A percentile compares a stretch with the other conserved stretches of the same genome.
Conservation (phyloP, 2,797 vertebrate species). For the Sebastiscus tertius region DNA sequence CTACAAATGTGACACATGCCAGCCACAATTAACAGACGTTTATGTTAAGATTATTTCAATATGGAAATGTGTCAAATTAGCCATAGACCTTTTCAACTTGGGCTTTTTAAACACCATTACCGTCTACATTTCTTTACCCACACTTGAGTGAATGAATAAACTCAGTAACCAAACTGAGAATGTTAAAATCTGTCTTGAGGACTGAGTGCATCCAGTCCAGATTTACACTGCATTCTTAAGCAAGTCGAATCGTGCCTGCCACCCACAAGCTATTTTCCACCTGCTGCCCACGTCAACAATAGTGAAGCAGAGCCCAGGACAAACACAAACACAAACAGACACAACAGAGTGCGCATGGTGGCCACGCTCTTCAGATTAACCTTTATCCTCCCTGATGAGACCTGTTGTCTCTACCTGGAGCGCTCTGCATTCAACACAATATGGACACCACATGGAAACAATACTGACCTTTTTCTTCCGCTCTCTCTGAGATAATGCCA, state of each 20-base stretch:
- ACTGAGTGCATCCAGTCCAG: slow-evolving; percentile 31
- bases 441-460: slow-evolving; percentile 45
- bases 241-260: slow-evolving; percentile 68
- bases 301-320: slow-evolving; percentile 69
- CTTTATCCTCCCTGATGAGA: slow-evolving; percentile 64
- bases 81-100: neutral
- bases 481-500: slow-evolving; percentile 22
- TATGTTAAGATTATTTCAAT: neutral
- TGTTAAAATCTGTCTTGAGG: neutral
- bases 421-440: slow-evolving; percentile 35
- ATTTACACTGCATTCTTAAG: slow-evolving; percentile 48
- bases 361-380: slow-evolving; percentile 70
- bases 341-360: slow-evolving; percentile 66
- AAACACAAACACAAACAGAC: slow-evolving; percentile 70
- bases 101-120: neutral
- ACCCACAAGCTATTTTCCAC: slow-evolving; percentile 76
- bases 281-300: slow-evolving; percentile 78
- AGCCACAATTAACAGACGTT: neutral
- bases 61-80: neutral
- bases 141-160: neutral
- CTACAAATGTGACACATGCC: neutral
- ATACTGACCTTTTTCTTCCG: slow-evolving; percentile 9
- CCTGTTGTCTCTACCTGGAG: slow-evolving; percentile 59
- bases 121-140: neutral
- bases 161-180: neutral